Conservation (phyloP, 92 coral and sea anemone genomes). For the Zoanthus solanderi region DNA sequence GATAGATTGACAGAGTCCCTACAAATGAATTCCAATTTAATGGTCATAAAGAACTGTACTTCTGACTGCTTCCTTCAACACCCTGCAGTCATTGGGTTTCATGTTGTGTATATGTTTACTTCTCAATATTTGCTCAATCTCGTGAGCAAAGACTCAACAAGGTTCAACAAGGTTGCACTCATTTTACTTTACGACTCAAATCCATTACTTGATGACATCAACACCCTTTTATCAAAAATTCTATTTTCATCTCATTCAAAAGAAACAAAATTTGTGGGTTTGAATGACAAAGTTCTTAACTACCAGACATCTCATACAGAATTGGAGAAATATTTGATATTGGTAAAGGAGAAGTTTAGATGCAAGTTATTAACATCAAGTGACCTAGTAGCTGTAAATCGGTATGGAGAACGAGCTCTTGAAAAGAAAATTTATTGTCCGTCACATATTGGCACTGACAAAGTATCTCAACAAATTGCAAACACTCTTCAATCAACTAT, state of each 20-base stretch:
- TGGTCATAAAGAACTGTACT: background rate
- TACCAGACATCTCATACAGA: conserved; percentile 46
- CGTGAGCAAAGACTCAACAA: background rate
- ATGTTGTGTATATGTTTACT: background rate
- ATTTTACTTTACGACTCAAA: conserved; percentile 63
- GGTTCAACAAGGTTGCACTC: conserved; percentile 23
- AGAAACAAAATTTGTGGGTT: conserved; percentile 69
- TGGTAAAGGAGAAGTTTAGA: conserved; percentile 58
- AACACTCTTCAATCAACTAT: conserved; percentile 46
- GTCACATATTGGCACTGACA: conserved; percentile 14
- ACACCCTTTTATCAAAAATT: conserved; percentile 5
- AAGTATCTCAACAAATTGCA: conserved; percentile 21
- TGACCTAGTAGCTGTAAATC: conserved; percentile 86
- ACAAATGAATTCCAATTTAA: conserved; percentile 21
- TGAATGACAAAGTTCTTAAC: conserved; percentile 57
- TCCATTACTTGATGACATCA: background rate
- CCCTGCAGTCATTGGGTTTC: background rate
- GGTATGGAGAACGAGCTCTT: conserved; percentile 71
- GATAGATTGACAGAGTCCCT: conserved; percentile 25
- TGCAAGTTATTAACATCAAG: conserved; percentile 71
- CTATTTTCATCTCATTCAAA: background rate
- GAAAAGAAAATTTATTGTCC: conserved; percentile 58
- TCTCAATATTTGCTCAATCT: background rate
- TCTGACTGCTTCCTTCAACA: background rate
- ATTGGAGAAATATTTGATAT: conserved; percentile 50